These are phyloP conservation scores for Cheilosia variabilis DNA, from an alignment of 2,888 invertebrate genomes.

Conservation along the genomic window DNA sequence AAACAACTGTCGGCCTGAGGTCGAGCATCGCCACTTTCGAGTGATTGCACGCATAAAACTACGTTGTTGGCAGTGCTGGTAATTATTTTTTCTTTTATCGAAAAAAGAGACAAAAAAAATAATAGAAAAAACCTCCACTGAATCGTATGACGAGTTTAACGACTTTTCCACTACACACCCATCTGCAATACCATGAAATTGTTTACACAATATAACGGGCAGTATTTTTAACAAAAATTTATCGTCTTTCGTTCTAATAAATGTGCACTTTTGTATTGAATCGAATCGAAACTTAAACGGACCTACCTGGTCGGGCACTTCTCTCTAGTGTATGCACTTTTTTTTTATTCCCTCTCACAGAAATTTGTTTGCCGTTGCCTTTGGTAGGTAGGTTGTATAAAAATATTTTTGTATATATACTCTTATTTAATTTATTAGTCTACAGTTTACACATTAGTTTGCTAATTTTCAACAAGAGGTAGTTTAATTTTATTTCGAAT, in stretches of 20 bases:
- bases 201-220: neutral
- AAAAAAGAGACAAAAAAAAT: constrained; percentile 2
- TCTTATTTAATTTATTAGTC: constrained; percentile 42
- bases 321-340: constrained; percentile 35
- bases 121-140: neutral
- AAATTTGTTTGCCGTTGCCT: constrained; percentile 3
- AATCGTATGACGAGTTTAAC: neutral
- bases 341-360: constrained; percentile 30
- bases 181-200: neutral
- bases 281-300: too few relatives aligned
- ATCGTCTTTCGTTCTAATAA: neutral
- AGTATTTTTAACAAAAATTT: neutral
- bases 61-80: constrained; percentile 21
- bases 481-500: constrained; percentile 42
- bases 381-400: constrained; percentile 44
- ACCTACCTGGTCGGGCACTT: constrained; percentile 50
- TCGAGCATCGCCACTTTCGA: neutral
- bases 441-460: constrained; percentile 30
- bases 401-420: constrained; percentile 45
- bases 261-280: neutral
- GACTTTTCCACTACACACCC: neutral
- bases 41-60: neutral
- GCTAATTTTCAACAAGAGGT: constrained; percentile 60
- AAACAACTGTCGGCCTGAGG: neutral
- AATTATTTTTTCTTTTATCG: too few relatives aligned